Evolutionary conservation across 2,113 vertebrate species (phyloP).

Genomic region (Macaca mulatta): DNA sequence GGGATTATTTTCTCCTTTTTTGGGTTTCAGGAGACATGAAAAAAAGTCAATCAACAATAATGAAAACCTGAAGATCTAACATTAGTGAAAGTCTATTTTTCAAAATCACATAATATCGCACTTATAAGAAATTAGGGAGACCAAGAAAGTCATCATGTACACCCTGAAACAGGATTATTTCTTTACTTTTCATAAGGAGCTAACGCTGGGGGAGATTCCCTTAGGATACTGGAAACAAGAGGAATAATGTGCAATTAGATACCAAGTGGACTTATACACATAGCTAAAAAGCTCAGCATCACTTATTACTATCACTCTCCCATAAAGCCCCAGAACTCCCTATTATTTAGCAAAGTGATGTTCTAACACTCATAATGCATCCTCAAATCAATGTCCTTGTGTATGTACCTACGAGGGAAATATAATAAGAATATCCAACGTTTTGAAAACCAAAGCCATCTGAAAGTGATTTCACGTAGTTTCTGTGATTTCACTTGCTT

Average conservation of each 20-base stretch:
- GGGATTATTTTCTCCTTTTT: background rate
- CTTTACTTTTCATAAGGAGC: constrained; percentile 32
- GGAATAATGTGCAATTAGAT: background rate
- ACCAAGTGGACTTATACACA: background rate
- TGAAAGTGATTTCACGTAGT: background rate
- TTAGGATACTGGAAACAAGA: background rate
- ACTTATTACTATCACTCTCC: background rate
- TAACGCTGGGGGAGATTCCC: background rate
- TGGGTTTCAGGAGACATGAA: background rate
- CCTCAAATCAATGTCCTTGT: background rate
- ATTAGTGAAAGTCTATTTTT: background rate
- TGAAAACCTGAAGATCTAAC: background rate
- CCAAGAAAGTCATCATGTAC: background rate
- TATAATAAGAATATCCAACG: background rate
- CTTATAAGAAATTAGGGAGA: background rate
- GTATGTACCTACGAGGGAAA: background rate
- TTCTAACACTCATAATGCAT: background rate
- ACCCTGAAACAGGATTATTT: background rate
- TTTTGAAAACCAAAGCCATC: constrained; percentile 23
- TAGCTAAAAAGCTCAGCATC: background rate
- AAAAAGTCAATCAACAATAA: constrained; percentile 29
- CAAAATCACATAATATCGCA: background rate
- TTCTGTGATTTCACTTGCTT: background rate
- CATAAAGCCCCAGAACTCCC: background rate
- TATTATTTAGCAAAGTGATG: background rate